A percentile compares a stretch with the other conserved stretches of the same genome.
These are phyloP conservation scores for Anagyrus pseudococci DNA, from an alignment of 2,888 invertebrate genomes.

Conservation along the genomic window DNA sequence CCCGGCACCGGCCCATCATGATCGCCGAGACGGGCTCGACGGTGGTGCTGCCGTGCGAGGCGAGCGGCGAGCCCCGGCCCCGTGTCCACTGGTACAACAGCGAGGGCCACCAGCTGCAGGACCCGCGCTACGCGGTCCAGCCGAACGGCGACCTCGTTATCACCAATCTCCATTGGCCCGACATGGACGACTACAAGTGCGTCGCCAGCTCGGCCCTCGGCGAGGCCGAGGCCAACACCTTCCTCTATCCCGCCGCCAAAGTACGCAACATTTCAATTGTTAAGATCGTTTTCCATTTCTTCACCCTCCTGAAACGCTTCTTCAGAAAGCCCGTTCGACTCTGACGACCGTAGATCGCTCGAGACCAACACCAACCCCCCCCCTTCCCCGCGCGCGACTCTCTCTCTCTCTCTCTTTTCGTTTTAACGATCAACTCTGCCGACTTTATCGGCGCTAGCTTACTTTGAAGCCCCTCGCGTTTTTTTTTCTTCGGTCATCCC, in stretches of 20 bases:
- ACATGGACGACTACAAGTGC: slow-evolving; percentile 86
- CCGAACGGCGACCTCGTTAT: slow-evolving; percentile 81
- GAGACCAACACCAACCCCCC: not conserved
- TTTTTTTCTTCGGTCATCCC: not conserved
- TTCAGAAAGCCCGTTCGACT: slow-evolving; percentile 32
- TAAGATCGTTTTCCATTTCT: slow-evolving; percentile 31
- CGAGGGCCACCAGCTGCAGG: slow-evolving; percentile 57
- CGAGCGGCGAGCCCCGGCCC: slow-evolving; percentile 69
- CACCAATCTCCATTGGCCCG: slow-evolving; percentile 73
- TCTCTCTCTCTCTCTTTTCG: not conserved
- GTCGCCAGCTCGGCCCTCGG: slow-evolving; percentile 72
- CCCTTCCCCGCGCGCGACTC: not conserved
- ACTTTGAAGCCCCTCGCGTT: not conserved
- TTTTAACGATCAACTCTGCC: no score
- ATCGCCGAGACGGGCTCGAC: slow-evolving; percentile 66
- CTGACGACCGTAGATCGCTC: slow-evolving; percentile 16
- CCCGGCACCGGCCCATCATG: slow-evolving; percentile 55
- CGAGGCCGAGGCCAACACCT: slow-evolving; percentile 67
- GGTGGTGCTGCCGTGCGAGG: slow-evolving; percentile 74
- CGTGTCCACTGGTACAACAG: slow-evolving; percentile 73
- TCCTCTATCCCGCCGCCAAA: slow-evolving; percentile 71
- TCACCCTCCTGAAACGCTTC: slow-evolving; percentile 33
- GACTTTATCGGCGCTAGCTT: no score
- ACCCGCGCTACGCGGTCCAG: slow-evolving; percentile 58
- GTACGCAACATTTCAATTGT: slow-evolving; percentile 38